phyloP scores from a whole-genome alignment of 2,797 vertebrate species.

The Etheostoma perlongum region DNA sequence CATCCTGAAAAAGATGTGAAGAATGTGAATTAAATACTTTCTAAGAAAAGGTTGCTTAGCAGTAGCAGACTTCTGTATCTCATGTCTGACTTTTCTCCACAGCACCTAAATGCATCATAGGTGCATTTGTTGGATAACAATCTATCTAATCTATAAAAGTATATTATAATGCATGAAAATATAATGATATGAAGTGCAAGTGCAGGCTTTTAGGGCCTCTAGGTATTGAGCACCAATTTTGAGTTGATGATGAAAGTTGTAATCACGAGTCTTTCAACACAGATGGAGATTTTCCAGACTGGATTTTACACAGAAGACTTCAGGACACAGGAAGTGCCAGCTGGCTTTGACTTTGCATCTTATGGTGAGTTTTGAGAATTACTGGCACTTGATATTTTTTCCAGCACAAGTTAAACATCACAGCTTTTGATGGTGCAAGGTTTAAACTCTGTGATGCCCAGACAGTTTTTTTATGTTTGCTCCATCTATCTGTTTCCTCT shows the following conservation, averaged over 20 bases:
- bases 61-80: not conserved
- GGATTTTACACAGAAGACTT: slow-evolving; percentile 86
- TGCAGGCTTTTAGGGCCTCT: not conserved
- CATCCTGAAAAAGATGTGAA: not conserved
- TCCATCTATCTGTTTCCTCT: slow-evolving; percentile 77
- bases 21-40: no score
- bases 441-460: slow-evolving; percentile 5
- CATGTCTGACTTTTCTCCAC: not conserved
- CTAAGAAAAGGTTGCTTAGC: not conserved
- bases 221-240: slow-evolving; percentile 1
- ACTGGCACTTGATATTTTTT: not conserved
- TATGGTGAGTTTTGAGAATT: slow-evolving; percentile 80
- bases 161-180: no score
- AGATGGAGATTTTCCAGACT: slow-evolving; percentile 86
- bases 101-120: slow-evolving; percentile 1
- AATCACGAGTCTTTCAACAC: slow-evolving; percentile 31
- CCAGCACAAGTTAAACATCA: slow-evolving; percentile 8
- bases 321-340: slow-evolving; percentile 87
- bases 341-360: slow-evolving; percentile 84
- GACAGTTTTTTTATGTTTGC: slow-evolving; percentile 42
- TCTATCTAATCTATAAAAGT: no score
- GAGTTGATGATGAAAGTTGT: not conserved
- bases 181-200: not conserved
- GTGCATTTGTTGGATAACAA: not conserved
- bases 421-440: not conserved